Conservation (phyloP, 2,888 invertebrate species). For the Heptascelio sp. region DNA sequence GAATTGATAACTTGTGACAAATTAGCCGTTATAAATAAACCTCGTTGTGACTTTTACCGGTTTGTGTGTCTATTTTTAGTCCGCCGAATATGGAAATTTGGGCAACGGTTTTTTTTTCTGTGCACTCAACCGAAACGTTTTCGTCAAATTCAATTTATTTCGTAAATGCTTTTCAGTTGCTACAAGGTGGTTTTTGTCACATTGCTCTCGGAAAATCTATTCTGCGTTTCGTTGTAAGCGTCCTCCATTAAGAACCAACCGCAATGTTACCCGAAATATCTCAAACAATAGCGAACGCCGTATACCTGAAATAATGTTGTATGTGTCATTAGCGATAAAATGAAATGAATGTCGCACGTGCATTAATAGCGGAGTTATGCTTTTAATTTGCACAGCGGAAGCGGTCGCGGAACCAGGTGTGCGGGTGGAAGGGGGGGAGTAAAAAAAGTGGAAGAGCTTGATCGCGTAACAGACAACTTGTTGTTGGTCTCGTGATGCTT, state of each 20-base stretch:
- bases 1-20: not conserved
- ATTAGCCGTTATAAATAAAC: conserved; percentile 6
- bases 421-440: no score
- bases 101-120: conserved; percentile 30
- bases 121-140: conserved; percentile 38
- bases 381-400: conserved; percentile 31
- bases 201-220: conserved; percentile 56
- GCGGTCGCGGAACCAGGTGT: no score
- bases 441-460: not conserved
- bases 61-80: conserved; percentile 16
- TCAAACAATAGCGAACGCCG: conserved; percentile 54
- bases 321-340: conserved; percentile 47
- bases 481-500: not conserved
- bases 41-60: not conserved
- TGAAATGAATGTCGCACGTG: conserved; percentile 26
- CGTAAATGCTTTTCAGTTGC: conserved; percentile 53
- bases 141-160: conserved; percentile 56
- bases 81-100: conserved; percentile 14
- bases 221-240: conserved; percentile 46
- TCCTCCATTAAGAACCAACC: conserved; percentile 64
- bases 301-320: conserved; percentile 43
- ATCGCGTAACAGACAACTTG: not conserved
- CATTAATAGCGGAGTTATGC: conserved; percentile 3
- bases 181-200: conserved; percentile 61
- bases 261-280: conserved; percentile 60